Conservation (phyloP, 1,140 invertebrate genomes). For the Triops cancriformis region DNA sequence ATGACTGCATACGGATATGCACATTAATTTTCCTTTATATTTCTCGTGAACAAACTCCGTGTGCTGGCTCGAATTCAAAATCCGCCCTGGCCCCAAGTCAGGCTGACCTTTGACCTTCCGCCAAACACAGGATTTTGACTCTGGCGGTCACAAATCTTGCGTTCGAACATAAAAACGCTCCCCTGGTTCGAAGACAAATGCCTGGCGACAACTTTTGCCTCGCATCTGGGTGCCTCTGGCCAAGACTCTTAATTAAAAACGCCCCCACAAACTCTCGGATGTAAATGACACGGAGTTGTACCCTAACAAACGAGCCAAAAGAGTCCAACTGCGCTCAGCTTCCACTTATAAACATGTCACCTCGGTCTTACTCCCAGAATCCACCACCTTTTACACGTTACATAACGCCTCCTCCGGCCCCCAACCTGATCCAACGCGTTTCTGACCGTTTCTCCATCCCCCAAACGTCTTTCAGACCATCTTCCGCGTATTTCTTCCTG, state of each 20-base stretch:
- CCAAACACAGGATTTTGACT: background rate
- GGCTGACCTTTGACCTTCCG: background rate
- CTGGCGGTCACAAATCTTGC: background rate
- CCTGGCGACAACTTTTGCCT: background rate
- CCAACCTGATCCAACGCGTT: too few species aligned
- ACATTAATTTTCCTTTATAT: background rate
- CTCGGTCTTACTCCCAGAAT: background rate
- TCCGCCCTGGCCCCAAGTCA: too few species aligned
- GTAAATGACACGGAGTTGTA: background rate
- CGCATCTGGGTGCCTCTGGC: background rate
- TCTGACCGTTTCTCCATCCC: too few species aligned
- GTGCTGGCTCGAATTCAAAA: background rate
- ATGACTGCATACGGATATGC: background rate
- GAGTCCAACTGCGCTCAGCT: background rate
- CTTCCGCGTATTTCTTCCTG: background rate
- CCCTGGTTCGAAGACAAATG: too few species aligned
- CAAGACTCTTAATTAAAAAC: background rate
- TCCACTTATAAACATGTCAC: conserved; percentile 14
- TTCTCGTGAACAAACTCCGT: background rate
- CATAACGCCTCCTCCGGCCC: too few species aligned
- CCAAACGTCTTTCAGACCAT: background rate
- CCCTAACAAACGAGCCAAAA: background rate
- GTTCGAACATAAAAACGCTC: background rate
- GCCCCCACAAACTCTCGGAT: background rate
- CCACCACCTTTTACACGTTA: too few species aligned